Base-by-base conservation (phyloP, 2,888 invertebrate species). In the Sicus ferrugineus region DNA sequence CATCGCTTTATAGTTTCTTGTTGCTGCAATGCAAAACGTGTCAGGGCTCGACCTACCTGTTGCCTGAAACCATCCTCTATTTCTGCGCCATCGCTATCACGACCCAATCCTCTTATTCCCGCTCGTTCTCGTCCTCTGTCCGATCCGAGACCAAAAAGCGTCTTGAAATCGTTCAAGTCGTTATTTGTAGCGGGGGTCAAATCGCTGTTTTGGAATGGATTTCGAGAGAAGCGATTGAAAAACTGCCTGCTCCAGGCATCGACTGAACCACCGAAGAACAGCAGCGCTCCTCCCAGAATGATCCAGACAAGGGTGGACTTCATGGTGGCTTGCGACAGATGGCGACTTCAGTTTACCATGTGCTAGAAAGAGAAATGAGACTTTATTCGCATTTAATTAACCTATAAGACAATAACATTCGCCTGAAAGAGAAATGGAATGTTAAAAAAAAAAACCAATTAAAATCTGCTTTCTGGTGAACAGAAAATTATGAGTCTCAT, bases 161-260 rank as follows among this genome's bases (percentile, higher is more conserved):
- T 42, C 50, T 65, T 71, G 19, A 73, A 73, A 30, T 71, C 65
- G 14, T 73, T 65, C 19, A 73, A 62, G 48, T 68, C 68, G 50
- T 56, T 64, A 21, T 73, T 69, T 23, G 52, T 48, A 1, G 69
- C 67, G 5, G 59, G 28, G 19, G 31, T 58, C 46, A 38, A 34
- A n/a, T 38, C 64, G 23, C 67, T 50, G 21, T 56, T 61, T 28
- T 72, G 80, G 23, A 76, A 70, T 65, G 79, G 73, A 70, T 79
- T 79, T 26, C 93, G 93, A 79, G 92, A 93, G 86, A 94, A 94
- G 74, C 94, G 89, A 85, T 94, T 94, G 87, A 94, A 94, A 30
- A 93, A 66, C 4, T 74, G 88, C 0, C 93, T 93, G 23, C 93
- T 93, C 93, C 93, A 93, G 48, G 91, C 92, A 74, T 90, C 87